phyloP scores from a whole-genome alignment of 2,797 vertebrate species.

The Ibycter americanus region DNA sequence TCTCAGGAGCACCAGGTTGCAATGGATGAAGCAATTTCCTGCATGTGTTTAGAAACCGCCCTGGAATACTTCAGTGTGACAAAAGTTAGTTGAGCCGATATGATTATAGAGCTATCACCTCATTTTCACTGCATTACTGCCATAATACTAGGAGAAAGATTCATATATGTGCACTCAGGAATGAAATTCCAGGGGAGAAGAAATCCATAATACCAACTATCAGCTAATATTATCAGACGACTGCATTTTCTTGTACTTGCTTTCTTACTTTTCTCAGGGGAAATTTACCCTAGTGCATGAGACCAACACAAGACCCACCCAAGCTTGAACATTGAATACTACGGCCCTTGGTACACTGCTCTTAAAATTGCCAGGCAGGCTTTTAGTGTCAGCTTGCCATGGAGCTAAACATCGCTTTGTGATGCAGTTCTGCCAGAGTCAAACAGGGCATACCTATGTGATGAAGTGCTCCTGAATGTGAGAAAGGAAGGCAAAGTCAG shows the following conservation, averaged over 20 bases:
- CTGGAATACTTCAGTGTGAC: background rate
- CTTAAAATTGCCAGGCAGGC: background rate
- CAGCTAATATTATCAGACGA: background rate
- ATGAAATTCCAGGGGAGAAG: background rate
- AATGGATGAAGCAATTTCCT: conserved; percentile 33
- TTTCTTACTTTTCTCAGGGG: background rate
- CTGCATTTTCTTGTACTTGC: background rate
- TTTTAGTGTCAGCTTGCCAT: background rate
- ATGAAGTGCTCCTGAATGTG: background rate
- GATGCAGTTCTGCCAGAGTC: background rate
- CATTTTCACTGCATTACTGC: background rate
- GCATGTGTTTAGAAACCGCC: background rate
- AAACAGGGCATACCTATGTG: accelerated
- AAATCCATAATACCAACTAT: background rate
- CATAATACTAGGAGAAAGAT: background rate
- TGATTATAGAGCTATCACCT: background rate
- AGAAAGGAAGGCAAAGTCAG: background rate
- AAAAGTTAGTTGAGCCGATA: background rate
- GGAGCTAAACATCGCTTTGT: background rate
- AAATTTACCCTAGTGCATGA: background rate
- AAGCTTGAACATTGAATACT: background rate
- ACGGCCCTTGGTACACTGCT: background rate
- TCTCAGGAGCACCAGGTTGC: background rate
- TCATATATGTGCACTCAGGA: background rate
- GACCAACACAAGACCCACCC: background rate